These are phyloP conservation scores for Corythaeola cristata DNA, from an alignment of 2,113 vertebrate species.

Conservation along the genomic window DNA sequence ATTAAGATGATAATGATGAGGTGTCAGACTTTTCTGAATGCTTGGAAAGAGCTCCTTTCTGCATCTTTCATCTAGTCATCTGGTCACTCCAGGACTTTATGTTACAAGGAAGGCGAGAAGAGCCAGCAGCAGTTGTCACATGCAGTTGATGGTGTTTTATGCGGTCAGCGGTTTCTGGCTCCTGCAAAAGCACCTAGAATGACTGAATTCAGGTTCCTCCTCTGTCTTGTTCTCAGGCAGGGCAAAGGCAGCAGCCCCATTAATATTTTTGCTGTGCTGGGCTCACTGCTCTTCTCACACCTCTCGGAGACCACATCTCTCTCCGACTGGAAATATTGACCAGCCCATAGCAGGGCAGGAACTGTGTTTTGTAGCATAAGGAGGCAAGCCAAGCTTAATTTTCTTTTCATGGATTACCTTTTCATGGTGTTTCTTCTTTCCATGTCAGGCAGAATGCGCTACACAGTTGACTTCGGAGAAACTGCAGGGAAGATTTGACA, in stretches of 20 bases:
- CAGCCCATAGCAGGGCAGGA: not conserved
- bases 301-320: accelerated
- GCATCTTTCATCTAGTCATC: not conserved
- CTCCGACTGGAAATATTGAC: not conserved
- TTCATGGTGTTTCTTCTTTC: not conserved
- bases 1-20: not conserved
- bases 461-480: not conserved
- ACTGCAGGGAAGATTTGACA: not conserved
- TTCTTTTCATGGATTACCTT: not conserved
- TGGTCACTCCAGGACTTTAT: not conserved
- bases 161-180: not conserved
- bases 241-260: not conserved
- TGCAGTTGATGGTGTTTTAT: not conserved
- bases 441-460: accelerated
- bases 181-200: not conserved
- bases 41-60: not conserved
- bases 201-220: not conserved
- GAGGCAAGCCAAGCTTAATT: not conserved
- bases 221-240: not conserved
- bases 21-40: not conserved
- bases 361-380: not conserved
- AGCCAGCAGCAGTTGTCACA: not conserved
- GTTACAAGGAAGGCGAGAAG: not conserved
- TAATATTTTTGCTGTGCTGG: not conserved
- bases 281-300: not conserved